A percentile compares a stretch with the other conserved stretches of the same genome.
phyloP scores from a whole-genome alignment of 2,888 invertebrate genomes.

The Hesperia comma region DNA sequence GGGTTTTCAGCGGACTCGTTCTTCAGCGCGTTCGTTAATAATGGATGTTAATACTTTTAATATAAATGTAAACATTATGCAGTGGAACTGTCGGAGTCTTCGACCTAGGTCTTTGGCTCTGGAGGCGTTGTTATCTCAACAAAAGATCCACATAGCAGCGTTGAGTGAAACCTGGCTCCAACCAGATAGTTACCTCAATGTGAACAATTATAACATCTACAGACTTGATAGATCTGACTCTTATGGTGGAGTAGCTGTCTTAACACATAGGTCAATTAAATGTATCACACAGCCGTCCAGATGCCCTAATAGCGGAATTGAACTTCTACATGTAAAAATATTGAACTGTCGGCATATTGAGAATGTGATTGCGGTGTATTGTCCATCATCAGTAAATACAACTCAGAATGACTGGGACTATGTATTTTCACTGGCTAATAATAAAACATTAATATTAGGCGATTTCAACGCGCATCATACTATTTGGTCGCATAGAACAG shows the following conservation, averaged over 20 bases:
- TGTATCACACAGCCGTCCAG: background rate
- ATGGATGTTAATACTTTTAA: slow-evolving; percentile 3
- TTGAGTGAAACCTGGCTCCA: slow-evolving; percentile 38
- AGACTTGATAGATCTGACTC: slow-evolving; percentile 21
- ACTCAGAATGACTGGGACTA: slow-evolving; percentile 35
- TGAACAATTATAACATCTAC: slow-evolving; percentile 24
- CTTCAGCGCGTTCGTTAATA: slow-evolving; percentile 7
- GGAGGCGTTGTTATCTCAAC: slow-evolving; percentile 18
- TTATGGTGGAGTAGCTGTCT: slow-evolving; percentile 31
- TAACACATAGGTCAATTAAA: slow-evolving; percentile 29
- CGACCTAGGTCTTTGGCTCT: slow-evolving; percentile 10
- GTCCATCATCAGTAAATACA: slow-evolving; percentile 26
- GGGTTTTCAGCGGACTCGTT: slow-evolving; percentile 15
- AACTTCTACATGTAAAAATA: slow-evolving; percentile 31
- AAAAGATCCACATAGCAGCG: slow-evolving; percentile 36
- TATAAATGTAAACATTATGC: slow-evolving; percentile 12
- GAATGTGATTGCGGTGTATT: slow-evolving; percentile 37
- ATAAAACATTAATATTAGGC: slow-evolving; percentile 26
- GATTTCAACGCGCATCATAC: slow-evolving; percentile 40
- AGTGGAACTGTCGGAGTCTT: slow-evolving; percentile 29
- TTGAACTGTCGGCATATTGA: slow-evolving; percentile 37
- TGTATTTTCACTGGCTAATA: slow-evolving; percentile 23
- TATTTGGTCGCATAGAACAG: slow-evolving; percentile 37
- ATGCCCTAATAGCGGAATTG: slow-evolving; percentile 20
- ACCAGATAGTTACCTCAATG: slow-evolving; percentile 11